Conservation (phyloP, 2,888 invertebrate species). For the Andrena haemorrhoa region DNA sequence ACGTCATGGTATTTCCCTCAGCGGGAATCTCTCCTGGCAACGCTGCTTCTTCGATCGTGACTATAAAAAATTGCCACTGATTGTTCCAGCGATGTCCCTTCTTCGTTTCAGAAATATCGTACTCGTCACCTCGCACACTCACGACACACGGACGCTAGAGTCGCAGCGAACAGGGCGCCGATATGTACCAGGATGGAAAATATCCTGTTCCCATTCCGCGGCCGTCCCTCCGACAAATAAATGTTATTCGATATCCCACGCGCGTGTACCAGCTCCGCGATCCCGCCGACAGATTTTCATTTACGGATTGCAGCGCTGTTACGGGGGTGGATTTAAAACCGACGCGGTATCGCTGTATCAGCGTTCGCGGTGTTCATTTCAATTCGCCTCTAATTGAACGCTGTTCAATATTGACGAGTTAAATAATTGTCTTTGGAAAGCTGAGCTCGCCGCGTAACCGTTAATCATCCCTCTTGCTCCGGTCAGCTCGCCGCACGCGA, state of each 20-base stretch:
- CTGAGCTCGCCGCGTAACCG: constrained; percentile 58
- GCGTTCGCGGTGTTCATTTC: constrained; percentile 72
- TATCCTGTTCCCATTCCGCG: constrained; percentile 23
- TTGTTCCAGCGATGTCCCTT: neutral
- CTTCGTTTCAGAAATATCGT: neutral
- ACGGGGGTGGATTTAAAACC: constrained; percentile 60
- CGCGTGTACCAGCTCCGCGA: constrained; percentile 40
- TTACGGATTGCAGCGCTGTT: constrained; percentile 58
- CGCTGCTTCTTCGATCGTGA: no score
- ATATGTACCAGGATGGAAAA: neutral
- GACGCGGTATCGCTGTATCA: constrained; percentile 64
- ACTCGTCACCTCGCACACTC: neutral
- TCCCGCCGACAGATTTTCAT: constrained; percentile 69
- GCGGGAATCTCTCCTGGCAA: no score
- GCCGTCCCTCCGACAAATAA: constrained; percentile 58
- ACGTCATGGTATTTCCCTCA: no score
- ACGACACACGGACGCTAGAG: neutral
- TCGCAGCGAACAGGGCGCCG: neutral
- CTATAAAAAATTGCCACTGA: no score
- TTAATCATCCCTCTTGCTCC: constrained; percentile 62
- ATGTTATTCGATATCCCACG: constrained; percentile 64
- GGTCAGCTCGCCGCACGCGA: constrained; percentile 37
- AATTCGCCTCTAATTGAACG: constrained; percentile 75
- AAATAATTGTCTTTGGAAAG: constrained; percentile 76
- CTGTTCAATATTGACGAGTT: constrained; percentile 73